Evolutionary conservation across 2,888 invertebrate genomes (phyloP).

Genomic region (Willowsia nigromaculata): DNA sequence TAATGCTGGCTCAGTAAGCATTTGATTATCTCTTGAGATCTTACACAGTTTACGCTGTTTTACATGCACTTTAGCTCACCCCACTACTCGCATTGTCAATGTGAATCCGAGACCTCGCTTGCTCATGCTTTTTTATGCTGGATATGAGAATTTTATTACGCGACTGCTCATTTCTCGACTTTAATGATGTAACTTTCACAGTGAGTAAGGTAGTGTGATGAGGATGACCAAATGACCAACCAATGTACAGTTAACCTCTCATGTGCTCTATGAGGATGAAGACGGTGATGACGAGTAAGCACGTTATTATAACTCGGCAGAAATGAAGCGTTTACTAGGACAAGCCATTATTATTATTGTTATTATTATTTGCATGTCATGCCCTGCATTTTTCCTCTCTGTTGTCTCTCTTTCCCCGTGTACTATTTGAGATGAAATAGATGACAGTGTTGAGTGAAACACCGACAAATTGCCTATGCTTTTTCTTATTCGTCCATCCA

Average conservation of each 20-base stretch:
- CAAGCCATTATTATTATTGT: slow-evolving; percentile 60
- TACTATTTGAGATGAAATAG: neutral
- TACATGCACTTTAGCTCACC: slow-evolving; percentile 15
- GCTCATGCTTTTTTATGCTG: slow-evolving; percentile 21
- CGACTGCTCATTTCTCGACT: neutral
- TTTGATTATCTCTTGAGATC: slow-evolving; percentile 26
- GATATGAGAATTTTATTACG: slow-evolving; percentile 28
- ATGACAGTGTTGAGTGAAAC: slow-evolving; percentile 43
- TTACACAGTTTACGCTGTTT: slow-evolving; percentile 33
- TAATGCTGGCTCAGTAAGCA: neutral
- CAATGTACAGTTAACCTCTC: slow-evolving; percentile 61
- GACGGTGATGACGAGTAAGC: slow-evolving; percentile 8
- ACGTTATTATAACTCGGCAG: slow-evolving; percentile 6
- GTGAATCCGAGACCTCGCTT: neutral
- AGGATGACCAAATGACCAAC: slow-evolving; percentile 65
- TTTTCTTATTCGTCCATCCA: neutral
- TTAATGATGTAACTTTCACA: slow-evolving; percentile 60
- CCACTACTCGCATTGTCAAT: neutral
- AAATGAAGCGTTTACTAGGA: slow-evolving; percentile 62
- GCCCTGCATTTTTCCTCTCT: slow-evolving; percentile 49
- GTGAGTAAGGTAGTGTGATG: slow-evolving; percentile 14
- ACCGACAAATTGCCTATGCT: slow-evolving; percentile 53
- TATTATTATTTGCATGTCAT: slow-evolving; percentile 69
- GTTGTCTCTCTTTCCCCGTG: neutral
- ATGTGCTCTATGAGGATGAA: slow-evolving; percentile 43